These are phyloP conservation scores for Salvelinus sp. DNA, from an alignment of 2,113 vertebrate species.

Conservation along the genomic window DNA sequence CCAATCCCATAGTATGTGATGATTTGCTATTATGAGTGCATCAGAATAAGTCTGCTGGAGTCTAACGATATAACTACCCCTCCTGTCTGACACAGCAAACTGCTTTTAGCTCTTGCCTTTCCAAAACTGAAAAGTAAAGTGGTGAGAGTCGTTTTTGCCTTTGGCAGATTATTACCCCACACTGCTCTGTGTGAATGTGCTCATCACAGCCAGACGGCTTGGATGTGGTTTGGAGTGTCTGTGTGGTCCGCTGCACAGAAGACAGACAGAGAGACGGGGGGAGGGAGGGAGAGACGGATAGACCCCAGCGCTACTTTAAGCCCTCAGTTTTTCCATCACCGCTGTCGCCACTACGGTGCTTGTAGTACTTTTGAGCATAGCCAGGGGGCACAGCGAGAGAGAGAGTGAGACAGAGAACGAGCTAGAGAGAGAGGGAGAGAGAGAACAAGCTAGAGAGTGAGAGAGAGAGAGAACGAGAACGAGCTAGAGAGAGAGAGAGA, in stretches of 20 bases:
- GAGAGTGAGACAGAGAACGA: too few relatives aligned
- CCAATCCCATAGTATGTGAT: not conserved
- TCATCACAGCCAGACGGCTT: slow-evolving; percentile 74
- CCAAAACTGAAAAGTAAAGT: slow-evolving; percentile 54
- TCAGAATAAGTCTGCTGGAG: slow-evolving; percentile 35
- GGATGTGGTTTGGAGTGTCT: slow-evolving; percentile 77
- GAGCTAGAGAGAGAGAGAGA: too few relatives aligned
- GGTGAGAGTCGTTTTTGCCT: slow-evolving; percentile 62
- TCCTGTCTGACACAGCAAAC: slow-evolving; percentile 35
- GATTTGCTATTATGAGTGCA: slow-evolving; percentile 5
- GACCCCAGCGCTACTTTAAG: slow-evolving; percentile 61
- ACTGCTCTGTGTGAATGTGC: slow-evolving; percentile 73
- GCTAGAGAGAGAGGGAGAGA: too few relatives aligned
- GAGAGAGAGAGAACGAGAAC: too few relatives aligned
- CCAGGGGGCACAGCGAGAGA: slow-evolving; percentile 47
- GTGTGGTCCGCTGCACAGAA: slow-evolving; percentile 75
- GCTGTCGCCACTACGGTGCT: slow-evolving; percentile 53
- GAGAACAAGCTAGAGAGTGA: too few relatives aligned
- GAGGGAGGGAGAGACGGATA: slow-evolving; percentile 30
- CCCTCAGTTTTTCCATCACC: slow-evolving; percentile 72
- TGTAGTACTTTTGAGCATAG: slow-evolving; percentile 41
- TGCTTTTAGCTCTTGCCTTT: slow-evolving; percentile 50
- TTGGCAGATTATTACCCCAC: slow-evolving; percentile 71
- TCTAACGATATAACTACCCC: slow-evolving; percentile 4
- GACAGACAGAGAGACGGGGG: slow-evolving; percentile 54